These are phyloP conservation scores for Cerastoderma edule DNA, from an alignment of 2,888 invertebrate genomes.

Conservation along the genomic window DNA sequence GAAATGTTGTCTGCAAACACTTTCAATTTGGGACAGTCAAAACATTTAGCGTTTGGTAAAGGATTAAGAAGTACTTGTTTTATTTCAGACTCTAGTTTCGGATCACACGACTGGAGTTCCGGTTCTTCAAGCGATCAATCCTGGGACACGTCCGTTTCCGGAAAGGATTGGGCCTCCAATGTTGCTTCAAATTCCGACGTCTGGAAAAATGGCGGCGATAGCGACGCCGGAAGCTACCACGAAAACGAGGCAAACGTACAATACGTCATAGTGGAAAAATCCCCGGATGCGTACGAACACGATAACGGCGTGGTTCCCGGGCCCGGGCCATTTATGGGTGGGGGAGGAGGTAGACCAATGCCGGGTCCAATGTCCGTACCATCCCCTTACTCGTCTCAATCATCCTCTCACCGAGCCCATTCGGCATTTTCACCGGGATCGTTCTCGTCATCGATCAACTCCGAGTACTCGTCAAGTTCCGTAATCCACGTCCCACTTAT, in stretches of 20 bases:
- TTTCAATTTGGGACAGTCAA: not conserved
- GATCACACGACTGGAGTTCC: constrained; percentile 12
- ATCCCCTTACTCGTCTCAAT: constrained; percentile 1
- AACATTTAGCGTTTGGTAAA: not conserved
- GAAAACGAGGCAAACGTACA: constrained; percentile 27
- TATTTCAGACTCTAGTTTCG: constrained; percentile 17
- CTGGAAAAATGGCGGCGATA: constrained; percentile 23
- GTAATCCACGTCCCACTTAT: constrained; percentile 47
- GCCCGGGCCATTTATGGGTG: constrained; percentile 4
- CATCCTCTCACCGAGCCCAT: not conserved
- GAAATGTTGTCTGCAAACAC: too few relatives aligned
- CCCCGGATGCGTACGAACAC: constrained; percentile 17
- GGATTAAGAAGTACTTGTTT: not conserved
- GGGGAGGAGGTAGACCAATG: not conserved
- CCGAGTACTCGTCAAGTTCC: constrained; percentile 3
- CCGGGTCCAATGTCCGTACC: constrained; percentile 4
- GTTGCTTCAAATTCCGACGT: constrained; percentile 19
- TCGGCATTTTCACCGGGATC: constrained; percentile 30
- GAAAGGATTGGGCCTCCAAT: constrained; percentile 37
- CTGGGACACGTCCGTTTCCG: constrained; percentile 35
- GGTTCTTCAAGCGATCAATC: constrained; percentile 23
- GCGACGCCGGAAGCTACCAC: not conserved
- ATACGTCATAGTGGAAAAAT: constrained; percentile 45
- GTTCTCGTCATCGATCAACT: constrained; percentile 4
- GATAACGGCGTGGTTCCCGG: constrained; percentile 8